Evolutionary conservation across 2,888 invertebrate genomes (phyloP), one percentile per base, ranked within the genome.

Genomic region (Tillus elongatus): DNA sequence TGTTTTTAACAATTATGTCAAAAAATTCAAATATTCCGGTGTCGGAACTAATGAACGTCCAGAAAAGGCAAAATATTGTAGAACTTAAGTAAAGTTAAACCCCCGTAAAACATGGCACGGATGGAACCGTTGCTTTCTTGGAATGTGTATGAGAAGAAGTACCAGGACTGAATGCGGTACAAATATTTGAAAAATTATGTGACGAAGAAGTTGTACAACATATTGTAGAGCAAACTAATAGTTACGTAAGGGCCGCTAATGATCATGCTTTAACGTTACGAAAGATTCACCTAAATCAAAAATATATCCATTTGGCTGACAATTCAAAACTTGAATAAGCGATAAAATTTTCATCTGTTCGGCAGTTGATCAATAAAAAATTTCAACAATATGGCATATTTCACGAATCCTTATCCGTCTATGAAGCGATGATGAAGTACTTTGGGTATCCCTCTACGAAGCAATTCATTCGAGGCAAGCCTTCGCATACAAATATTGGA

Each of bases 281-380:
- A n/a, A n/a, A n/a, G n/a, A n/a, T n/a, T n/a, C n/a, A n/a, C n/a
- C n/a, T n/a, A n/a, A n/a, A n/a, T n/a, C n/a, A 37, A 30, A 27
- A 28, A 16, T 15, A 26, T 14, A 4, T 39, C 8, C 36, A 42
- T 19, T 11, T 39, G 2, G 14, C 36, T 4, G 42, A 42, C 33
- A 42, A 42, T 30, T 4, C 24, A 3, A 27, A 42, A 16, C 11
- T 35, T 13, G 30, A 36, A 36, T 26, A 27, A 24, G 26, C n/a
- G 39, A 39, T 11, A 39, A 39, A 39, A 36, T 39, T 27, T 32
- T 14, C 15, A 39, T 36, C n/a, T 8, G 24, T 19, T 30, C 13
- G 33, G 13, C 36, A 39, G 2, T 11, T 36, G 4, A 19, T 36
- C 2, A 42, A 42, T 30, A n/a, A 24, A 29, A 33, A 26, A 4